Conservation (phyloP, 2,888 invertebrate genomes). For the Labia minor region DNA sequence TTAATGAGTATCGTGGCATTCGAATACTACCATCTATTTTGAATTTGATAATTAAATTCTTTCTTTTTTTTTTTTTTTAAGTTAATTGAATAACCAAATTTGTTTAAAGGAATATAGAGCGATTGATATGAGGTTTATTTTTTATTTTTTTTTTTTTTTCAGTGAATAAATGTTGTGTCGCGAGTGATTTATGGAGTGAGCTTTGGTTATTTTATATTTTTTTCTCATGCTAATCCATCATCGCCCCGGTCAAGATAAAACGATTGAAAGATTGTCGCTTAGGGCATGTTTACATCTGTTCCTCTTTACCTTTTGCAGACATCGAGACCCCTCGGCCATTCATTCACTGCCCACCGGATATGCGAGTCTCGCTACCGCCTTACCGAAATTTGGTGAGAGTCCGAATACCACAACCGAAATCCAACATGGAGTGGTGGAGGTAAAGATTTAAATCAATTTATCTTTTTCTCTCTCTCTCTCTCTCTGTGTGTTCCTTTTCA, state of each 20-base stretch:
- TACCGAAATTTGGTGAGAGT: constrained; percentile 40
- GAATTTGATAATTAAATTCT: too few species aligned
- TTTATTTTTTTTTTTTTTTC: too few species aligned
- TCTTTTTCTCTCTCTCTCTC: background rate
- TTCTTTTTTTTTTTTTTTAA: too few species aligned
- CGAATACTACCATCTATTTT: too few species aligned
- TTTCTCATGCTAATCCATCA: background rate
- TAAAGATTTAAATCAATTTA: constrained; percentile 30
- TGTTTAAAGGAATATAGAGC: too few species aligned
- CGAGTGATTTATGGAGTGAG: too few species aligned
- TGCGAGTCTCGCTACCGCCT: constrained; percentile 44
- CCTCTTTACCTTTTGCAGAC: constrained; percentile 17
- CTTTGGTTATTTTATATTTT: too few species aligned
- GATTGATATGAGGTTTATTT: too few species aligned
- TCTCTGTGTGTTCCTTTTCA: too few species aligned
- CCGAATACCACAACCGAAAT: constrained; percentile 44
- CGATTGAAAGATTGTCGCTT: background rate
- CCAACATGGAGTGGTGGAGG: constrained; percentile 55
- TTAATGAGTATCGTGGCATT: too few species aligned
- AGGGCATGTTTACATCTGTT: background rate
- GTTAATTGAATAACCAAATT: too few species aligned
- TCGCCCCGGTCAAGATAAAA: background rate
- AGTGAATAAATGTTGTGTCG: too few species aligned
- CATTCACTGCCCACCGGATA: constrained; percentile 52
- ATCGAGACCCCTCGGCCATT: constrained; percentile 41